A percentile compares a stretch with the other conserved stretches of the same genome.
Conservation (phyloP, 2,797 vertebrate genomes). For the Hyperoplus lanceolatus region DNA sequence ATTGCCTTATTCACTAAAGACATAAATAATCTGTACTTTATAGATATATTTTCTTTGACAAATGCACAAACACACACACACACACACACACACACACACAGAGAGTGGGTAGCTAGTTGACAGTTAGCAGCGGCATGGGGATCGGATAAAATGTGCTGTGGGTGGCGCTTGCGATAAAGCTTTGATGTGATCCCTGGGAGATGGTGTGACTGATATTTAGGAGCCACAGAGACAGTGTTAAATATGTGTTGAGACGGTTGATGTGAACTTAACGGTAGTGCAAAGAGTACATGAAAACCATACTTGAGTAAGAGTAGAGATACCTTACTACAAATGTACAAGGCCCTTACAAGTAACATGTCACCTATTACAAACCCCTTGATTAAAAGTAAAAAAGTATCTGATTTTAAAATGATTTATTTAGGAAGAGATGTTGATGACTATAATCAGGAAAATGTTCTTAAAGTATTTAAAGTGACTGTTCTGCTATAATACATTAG, state of each 20-base stretch:
- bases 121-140: conserved; percentile 31
- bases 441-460: too few species aligned
- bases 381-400: too few species aligned
- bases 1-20: conserved; percentile 39
- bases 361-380: too few species aligned
- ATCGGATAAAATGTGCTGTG: conserved; percentile 41
- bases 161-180: conserved; percentile 12
- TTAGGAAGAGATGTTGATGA: too few species aligned
- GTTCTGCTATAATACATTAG: too few species aligned
- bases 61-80: too few species aligned
- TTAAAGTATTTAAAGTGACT: too few species aligned
- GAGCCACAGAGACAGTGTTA: conserved; percentile 32
- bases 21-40: conserved; percentile 41
- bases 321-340: too few species aligned
- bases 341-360: too few species aligned
- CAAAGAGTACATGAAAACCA: neutral
- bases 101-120: conserved; percentile 41
- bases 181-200: conserved; percentile 64
- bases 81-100: conserved; percentile 7
- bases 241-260: conserved; percentile 43
- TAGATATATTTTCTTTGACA: conserved; percentile 39
- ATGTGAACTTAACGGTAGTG: conserved; percentile 19
- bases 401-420: too few species aligned
- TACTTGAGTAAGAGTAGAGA: neutral
- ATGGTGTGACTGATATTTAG: conserved; percentile 50